These are phyloP conservation scores for Chironomus tepperi DNA, from an alignment of 1,140 invertebrate genomes.

Conservation along the genomic window DNA sequence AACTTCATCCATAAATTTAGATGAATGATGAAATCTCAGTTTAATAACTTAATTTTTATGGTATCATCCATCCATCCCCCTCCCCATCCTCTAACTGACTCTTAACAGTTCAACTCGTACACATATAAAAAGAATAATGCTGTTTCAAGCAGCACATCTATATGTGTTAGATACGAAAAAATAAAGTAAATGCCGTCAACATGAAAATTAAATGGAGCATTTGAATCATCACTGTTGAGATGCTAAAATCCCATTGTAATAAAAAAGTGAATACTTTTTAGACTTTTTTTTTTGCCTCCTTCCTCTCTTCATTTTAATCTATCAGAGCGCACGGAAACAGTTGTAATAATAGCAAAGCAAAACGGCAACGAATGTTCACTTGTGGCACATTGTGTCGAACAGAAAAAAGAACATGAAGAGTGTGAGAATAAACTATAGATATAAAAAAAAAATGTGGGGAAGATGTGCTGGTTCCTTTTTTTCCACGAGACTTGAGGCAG, in stretches of 20 bases:
- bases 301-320: background rate
- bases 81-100: background rate
- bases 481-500: background rate
- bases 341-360: background rate
- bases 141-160: no score
- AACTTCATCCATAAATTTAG: background rate
- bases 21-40: slow-evolving; percentile 8
- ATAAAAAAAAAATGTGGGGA: background rate
- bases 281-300: background rate
- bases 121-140: no score
- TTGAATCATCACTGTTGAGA: slow-evolving; percentile 14
- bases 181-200: background rate
- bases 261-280: slow-evolving; percentile 10
- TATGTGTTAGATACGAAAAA: no score
- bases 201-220: slow-evolving; percentile 18
- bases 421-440: background rate
- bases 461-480: background rate
- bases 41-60: slow-evolving; percentile 15
- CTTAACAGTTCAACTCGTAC: no score
- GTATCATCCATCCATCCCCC: background rate
- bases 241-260: slow-evolving; percentile 16
- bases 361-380: background rate
- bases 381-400: background rate
- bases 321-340: background rate
- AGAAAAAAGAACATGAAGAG: background rate